These are phyloP conservation scores for Saxidomus purpurata DNA, from an alignment of 1,140 invertebrate genomes.

Conservation along the genomic window DNA sequence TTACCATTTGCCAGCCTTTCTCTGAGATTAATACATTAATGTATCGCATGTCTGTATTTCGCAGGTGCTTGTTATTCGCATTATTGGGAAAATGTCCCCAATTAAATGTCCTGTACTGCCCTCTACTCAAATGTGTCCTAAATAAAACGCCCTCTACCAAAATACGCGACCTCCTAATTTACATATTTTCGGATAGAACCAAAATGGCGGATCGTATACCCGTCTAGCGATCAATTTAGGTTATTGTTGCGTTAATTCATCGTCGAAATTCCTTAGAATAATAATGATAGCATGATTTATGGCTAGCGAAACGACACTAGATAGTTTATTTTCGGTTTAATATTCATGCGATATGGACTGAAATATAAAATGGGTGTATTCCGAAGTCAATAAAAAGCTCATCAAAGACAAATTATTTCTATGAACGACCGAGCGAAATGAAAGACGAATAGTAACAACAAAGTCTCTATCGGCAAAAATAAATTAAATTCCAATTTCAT, in stretches of 20 bases:
- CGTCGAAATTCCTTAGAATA: constrained; percentile 10
- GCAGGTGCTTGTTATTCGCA: constrained; percentile 50
- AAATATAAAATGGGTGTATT: constrained; percentile 57
- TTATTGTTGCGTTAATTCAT: not conserved
- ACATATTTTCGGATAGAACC: constrained; percentile 29
- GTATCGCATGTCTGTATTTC: constrained; percentile 38
- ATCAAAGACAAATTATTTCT: constrained; percentile 68
- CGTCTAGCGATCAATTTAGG: not conserved
- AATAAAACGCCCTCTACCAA: constrained; percentile 61
- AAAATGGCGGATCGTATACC: not conserved
- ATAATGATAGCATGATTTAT: constrained; percentile 65
- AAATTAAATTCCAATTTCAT: constrained; percentile 70
- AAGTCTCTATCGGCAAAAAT: constrained; percentile 36
- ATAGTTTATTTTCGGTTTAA: constrained; percentile 43
- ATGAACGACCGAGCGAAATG: constrained; percentile 46
- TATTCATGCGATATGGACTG: constrained; percentile 30
- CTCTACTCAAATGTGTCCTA: constrained; percentile 53
- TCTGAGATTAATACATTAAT: constrained; percentile 1
- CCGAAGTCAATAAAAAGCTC: constrained; percentile 44
- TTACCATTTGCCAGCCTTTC: not conserved
- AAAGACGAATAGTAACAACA: constrained; percentile 32
- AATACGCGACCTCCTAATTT: constrained; percentile 50
- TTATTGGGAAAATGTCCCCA: constrained; percentile 22
- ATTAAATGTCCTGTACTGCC: constrained; percentile 49
- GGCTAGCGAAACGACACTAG: not conserved